Percentiles rank a stretch among this genome's conserved stretches.
phyloP scores from a whole-genome alignment of 2,797 vertebrate species.

The Meriones psammophilus region DNA sequence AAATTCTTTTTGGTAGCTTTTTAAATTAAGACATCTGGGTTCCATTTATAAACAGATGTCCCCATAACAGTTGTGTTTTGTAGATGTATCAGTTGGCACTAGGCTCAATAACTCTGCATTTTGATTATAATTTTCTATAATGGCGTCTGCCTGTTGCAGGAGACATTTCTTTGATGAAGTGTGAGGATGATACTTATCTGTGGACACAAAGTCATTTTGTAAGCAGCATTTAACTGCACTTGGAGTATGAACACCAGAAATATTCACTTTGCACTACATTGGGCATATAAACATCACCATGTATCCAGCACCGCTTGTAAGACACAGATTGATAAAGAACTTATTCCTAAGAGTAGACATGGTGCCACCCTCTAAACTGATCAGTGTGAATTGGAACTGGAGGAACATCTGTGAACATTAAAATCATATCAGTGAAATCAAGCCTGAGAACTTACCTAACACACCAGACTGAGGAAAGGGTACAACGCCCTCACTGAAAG shows the following conservation, averaged over 20 bases:
- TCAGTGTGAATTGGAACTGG: not conserved
- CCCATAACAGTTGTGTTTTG: not conserved
- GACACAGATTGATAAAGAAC: not conserved
- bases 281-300: not conserved
- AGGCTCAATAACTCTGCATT: too few relatives aligned
- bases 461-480: not conserved
- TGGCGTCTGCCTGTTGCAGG: not conserved
- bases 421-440: not conserved
- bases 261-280: not conserved
- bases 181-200: not conserved
- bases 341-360: not conserved
- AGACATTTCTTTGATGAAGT: not conserved
- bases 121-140: not conserved
- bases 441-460: not conserved
- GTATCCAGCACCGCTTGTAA: not conserved
- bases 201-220: not conserved
- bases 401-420: not conserved
- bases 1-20: slow-evolving; percentile 12
- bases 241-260: not conserved
- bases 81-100: not conserved
- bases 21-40: not conserved
- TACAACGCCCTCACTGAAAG: not conserved
- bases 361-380: not conserved
- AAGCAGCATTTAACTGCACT: not conserved
- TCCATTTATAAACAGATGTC: not conserved